Evolutionary conservation across 92 coral and sea anemone genomes (phyloP), one percentile per base, ranked within the genome.

Genomic region (Epizoanthus illoricatus): DNA sequence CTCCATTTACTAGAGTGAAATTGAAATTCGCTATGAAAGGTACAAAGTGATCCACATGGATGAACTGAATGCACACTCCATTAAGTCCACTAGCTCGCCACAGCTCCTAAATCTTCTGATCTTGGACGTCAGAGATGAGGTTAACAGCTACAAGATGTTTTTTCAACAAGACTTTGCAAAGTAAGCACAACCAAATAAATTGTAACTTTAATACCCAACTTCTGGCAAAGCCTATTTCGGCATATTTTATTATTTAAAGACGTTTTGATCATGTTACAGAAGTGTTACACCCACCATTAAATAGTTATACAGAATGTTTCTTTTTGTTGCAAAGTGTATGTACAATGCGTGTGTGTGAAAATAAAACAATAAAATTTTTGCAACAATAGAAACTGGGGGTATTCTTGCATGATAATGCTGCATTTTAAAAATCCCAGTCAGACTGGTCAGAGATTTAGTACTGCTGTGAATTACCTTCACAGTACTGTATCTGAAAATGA

Each of bases 21-120:
- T 96, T 76, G 80, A 79, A 45, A 80, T 84, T 18, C 91, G 92
- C 7, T 96, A 96, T 65, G 99, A 96, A 21, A 85, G 94, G 17
- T 87, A 75, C 80, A 96, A 94, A 84, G 89, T 91, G 5, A 90
- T 91, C 49, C 88, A 92, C 56, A 69, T 74, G 43, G 94, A 86
- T 79, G 91, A 90, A 54, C 88, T 96, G 13, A 72, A 88, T 15
- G 85, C 85, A 40, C 87, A 89, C 39, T 65, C 71, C 71, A 85
- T 85, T 36, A 79, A 64, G 62, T 80, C 76, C 20, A 84, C 89
- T 12, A 68, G 86, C 1, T 79, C 93, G 21, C 93, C 99, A 61
- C 89, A 69, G 49, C 84, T 96, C 62, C 86, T 96, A 71, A 90
- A 91, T 73, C 87, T 86, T 18, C 23, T 94, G 64, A 90, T 93